These are phyloP conservation scores for Masticophis lateralis DNA, from an alignment of 2,797 vertebrate genomes.

Conservation along the genomic window DNA sequence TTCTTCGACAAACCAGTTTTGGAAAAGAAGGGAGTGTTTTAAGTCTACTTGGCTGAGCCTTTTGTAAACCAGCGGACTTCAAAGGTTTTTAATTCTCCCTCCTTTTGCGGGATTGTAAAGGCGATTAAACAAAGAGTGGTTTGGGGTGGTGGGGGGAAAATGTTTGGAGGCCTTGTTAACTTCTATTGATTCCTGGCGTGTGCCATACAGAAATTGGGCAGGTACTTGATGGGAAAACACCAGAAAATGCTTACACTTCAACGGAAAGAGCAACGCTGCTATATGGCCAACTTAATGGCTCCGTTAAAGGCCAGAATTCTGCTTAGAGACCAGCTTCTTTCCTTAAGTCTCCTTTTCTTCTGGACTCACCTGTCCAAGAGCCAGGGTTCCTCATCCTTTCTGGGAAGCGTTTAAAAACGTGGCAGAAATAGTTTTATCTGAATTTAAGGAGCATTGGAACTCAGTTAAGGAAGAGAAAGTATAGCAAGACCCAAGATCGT, in stretches of 20 bases:
- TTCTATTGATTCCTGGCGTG: constrained; percentile 99
- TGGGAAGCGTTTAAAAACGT: constrained; percentile 27
- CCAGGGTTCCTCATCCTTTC: constrained; percentile 24
- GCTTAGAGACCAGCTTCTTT: constrained; percentile 57
- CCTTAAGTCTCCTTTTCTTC: constrained; percentile 22
- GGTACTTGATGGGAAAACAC: constrained; percentile 97
- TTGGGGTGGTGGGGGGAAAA: constrained; percentile 64
- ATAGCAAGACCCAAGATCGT: neutral
- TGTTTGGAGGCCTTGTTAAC: constrained; percentile 99
- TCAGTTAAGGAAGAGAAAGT: neutral
- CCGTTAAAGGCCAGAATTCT: constrained; percentile 70
- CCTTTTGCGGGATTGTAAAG: constrained; percentile 84
- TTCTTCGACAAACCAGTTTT: constrained; percentile 90
- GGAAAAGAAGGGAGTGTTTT: constrained; percentile 96
- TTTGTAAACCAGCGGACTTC: constrained; percentile 91
- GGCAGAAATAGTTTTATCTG: constrained; percentile 7
- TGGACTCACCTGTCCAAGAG: constrained; percentile 46
- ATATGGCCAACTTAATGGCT: constrained; percentile 79
- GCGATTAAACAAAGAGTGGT: constrained; percentile 89
- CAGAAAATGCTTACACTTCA: constrained; percentile 83
- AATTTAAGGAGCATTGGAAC: neutral
- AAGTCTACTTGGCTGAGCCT: constrained; percentile 97
- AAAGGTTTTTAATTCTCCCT: constrained; percentile 91
- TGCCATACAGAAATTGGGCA: constrained; percentile 97
- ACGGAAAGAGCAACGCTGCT: constrained; percentile 51